Evolutionary conservation across 2,113 vertebrate genomes (phyloP), one percentile per base, ranked within the genome.

Genomic region (Crypturellus undulatus): DNA sequence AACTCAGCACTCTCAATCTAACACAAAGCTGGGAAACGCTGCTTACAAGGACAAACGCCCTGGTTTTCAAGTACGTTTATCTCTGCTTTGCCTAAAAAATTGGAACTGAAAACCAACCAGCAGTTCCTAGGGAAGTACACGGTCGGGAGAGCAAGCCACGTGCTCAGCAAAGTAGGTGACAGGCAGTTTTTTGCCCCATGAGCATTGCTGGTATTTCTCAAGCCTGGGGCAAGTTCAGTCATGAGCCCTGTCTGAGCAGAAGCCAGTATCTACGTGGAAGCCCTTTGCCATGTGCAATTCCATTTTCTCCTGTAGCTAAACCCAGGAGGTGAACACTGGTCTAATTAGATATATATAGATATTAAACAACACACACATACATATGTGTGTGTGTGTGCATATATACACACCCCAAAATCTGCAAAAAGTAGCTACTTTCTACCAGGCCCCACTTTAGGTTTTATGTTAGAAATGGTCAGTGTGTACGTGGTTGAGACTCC

Each of bases 161-260:
- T 8, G 34, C 24, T 38, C 42, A 40, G n/a, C 59, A 38, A 82
- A 62, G 38, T 25, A 38, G 25, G 14, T 38, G 24, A 14, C 3
- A 1, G 0, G 7, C 30, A 34, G 12, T 5, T 30, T 30, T 47
- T 79, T 73, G 67, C 38, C 49, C 19, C 0, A 0, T 3, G 22
- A 62, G 40, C 67, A 60, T 26, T 12, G 21, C 12, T 1, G 0
- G 45, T 8, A 4, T 32, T 49, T 69, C 43, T 25, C 67, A 40
- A 12, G 30, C 4, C 32, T 32, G 21, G 64, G 58, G 38, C 58
- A 68, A 38, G 49, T 30, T 60, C 38, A 51, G 60, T 0, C 5
- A 5, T 1, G 11, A 36, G 38, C 28, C 58, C 47, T 17, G 65
- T 18, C 75, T 58, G 58, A 51, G 89, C 36, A 90, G 45, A 56